Percentiles rank a stretch among this genome's conserved stretches.
Conservation (phyloP, 2,113 vertebrate species). For the Varanus salvator region DNA sequence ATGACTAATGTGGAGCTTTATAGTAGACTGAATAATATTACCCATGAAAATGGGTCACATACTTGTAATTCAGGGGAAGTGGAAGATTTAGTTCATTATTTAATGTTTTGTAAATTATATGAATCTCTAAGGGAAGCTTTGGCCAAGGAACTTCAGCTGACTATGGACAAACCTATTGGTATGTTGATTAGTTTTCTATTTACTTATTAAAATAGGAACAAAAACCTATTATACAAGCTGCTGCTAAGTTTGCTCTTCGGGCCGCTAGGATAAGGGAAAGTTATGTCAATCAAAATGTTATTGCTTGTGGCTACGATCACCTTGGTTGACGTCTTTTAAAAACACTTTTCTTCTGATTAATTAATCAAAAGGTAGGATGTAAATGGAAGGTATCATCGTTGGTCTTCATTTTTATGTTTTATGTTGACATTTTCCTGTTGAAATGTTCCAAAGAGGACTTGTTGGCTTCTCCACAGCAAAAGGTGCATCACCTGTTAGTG, state of each 20-base stretch:
- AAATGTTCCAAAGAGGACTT: too few relatives aligned
- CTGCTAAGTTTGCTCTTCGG: slow-evolving; percentile 11
- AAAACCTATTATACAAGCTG: neutral
- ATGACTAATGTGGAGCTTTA: neutral
- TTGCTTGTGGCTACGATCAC: neutral
- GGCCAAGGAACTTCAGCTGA: neutral
- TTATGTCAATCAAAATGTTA: neutral
- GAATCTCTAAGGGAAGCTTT: neutral
- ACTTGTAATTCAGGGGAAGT: neutral
- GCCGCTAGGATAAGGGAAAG: neutral
- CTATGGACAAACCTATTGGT: slow-evolving; percentile 7
- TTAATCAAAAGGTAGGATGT: neutral
- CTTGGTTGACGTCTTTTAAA: neutral
- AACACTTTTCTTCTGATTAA: neutral
- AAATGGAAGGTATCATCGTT: neutral
- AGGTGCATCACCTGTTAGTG: too few relatives aligned
- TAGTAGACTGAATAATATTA: too few relatives aligned
- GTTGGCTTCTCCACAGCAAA: neutral
- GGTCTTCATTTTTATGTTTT: neutral
- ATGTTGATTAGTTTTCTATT: slow-evolving; percentile 3
- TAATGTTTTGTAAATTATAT: neutral
- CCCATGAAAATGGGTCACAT: too few relatives aligned
- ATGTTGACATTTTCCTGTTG: neutral
- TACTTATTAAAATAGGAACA: slow-evolving; percentile 4
- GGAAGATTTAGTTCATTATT: neutral